Evolutionary conservation across 2,797 vertebrate species (phyloP).

Genomic region (Notolabrus celidotus): DNA sequence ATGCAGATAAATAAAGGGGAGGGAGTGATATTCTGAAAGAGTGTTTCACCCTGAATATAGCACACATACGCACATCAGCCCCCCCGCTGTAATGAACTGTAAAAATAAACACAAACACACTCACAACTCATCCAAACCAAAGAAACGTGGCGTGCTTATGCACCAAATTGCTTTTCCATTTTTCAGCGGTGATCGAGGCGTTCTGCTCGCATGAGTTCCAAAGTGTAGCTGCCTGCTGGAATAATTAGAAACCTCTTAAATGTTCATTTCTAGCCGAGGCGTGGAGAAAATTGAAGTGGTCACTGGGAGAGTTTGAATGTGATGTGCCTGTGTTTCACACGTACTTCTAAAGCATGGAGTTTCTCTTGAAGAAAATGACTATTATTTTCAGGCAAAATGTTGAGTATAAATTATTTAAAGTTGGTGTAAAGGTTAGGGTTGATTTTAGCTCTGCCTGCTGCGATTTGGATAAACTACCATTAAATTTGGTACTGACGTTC

Average conservation of each 20-base stretch:
- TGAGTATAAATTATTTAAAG: neutral
- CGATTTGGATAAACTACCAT: too few relatives aligned
- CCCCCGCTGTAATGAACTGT: neutral
- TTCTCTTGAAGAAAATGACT: slow-evolving; percentile 8
- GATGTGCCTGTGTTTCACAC: neutral
- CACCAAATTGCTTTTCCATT: slow-evolving; percentile 45
- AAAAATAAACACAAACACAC: slow-evolving; percentile 15
- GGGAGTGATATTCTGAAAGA: slow-evolving; percentile 35
- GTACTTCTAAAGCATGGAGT: slow-evolving; percentile 1
- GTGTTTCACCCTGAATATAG: neutral
- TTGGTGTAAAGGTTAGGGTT: neutral
- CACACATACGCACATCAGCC: neutral
- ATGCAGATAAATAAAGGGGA: slow-evolving; percentile 39
- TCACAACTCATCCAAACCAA: neutral
- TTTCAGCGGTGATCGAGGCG: neutral
- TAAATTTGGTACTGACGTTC: too few relatives aligned
- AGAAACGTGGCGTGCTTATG: slow-evolving; percentile 9
- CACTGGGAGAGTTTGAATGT: slow-evolving; percentile 13
- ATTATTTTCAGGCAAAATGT: too few relatives aligned
- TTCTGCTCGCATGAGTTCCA: neutral
- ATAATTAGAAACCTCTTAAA: slow-evolving; percentile 20
- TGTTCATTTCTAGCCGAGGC: slow-evolving; percentile 23
- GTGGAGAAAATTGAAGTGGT: slow-evolving; percentile 28
- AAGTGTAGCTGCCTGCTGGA: slow-evolving; percentile 6
- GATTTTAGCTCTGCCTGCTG: neutral